Percentiles rank a stretch among this genome's conserved stretches.
phyloP scores from a whole-genome alignment of 2,888 invertebrate genomes.

The Margaritifera margaritifera region DNA sequence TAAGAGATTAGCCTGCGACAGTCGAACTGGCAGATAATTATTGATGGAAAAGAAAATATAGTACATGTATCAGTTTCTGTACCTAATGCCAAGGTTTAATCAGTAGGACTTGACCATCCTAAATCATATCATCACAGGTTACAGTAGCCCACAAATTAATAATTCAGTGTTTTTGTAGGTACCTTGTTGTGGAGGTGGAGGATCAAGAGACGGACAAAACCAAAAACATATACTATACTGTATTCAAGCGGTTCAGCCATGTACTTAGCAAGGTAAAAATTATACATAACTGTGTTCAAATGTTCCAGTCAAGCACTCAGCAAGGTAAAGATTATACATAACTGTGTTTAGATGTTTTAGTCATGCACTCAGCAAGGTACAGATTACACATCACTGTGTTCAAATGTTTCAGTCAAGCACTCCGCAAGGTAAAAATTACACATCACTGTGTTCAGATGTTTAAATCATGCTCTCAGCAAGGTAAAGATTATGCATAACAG shows the following conservation, averaged over 20 bases:
- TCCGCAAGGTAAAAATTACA: constrained; percentile 21
- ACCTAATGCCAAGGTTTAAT: too few species aligned
- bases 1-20: too few species aligned
- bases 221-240: constrained; percentile 89
- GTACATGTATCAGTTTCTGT: too few species aligned
- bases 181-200: constrained; percentile 87
- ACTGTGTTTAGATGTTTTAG: background rate
- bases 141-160: too few species aligned
- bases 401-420: constrained; percentile 18
- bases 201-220: constrained; percentile 82
- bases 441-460: background rate
- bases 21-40: too few species aligned
- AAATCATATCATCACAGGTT: too few species aligned
- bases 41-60: too few species aligned
- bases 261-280: constrained; percentile 73
- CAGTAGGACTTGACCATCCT: too few species aligned
- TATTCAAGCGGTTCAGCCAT: constrained; percentile 89
- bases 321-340: constrained; percentile 11
- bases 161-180: constrained; percentile 53
- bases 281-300: background rate
- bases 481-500: too few species aligned
- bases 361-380: background rate
- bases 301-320: constrained; percentile 22
- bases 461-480: too few species aligned
- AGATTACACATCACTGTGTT: background rate